Evolutionary conservation across 2,888 invertebrate genomes (phyloP).

Genomic region (Eledone cirrhosa): DNA sequence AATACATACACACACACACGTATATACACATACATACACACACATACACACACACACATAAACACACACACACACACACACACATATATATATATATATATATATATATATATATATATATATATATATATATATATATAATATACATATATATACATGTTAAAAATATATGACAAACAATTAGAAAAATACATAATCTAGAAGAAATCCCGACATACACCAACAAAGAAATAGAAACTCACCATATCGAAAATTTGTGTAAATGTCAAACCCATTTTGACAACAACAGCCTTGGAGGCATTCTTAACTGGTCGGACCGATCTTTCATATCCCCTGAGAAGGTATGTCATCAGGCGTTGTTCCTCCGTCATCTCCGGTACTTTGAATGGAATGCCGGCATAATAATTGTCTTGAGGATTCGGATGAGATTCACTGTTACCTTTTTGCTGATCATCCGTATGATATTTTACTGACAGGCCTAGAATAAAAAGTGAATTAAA

Average conservation of each 20-base stretch:
- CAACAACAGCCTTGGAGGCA: slow-evolving; percentile 68
- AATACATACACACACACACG: no score
- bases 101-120: no score
- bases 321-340: slow-evolving; percentile 69
- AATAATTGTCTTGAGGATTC: not conserved
- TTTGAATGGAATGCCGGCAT: slow-evolving; percentile 25
- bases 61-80: no score
- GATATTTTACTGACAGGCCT: slow-evolving; percentile 4
- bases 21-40: no score
- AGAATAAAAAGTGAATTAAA: no score
- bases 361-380: slow-evolving; percentile 58
- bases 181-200: not conserved
- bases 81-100: no score
- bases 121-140: no score
- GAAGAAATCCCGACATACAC: not conserved
- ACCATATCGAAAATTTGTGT: slow-evolving; percentile 72
- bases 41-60: no score
- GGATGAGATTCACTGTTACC: not conserved
- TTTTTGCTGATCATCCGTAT: not conserved
- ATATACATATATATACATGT: not conserved
- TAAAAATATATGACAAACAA: not conserved
- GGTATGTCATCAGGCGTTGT: slow-evolving; percentile 67
- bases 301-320: slow-evolving; percentile 70
- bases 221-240: slow-evolving; percentile 41
- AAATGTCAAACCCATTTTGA: slow-evolving; percentile 70